Evolutionary conservation across 2,797 vertebrate species (phyloP), one percentile per base, ranked within the genome.

Genomic region (Molothrus aeneus): DNA sequence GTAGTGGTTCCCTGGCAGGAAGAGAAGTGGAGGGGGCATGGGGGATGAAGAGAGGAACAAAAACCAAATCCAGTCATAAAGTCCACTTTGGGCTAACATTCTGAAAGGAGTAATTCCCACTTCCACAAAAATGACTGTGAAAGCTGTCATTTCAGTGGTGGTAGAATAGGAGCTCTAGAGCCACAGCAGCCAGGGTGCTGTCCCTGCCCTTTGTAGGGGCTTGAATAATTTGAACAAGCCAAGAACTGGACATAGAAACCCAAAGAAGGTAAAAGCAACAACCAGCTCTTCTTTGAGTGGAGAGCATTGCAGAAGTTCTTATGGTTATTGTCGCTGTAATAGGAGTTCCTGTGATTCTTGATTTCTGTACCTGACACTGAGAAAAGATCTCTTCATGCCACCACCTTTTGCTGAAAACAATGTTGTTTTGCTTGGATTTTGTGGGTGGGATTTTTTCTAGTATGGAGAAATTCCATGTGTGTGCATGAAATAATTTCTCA

Each of bases 171-270:
- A 91, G 11, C 63, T 80, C 11, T 71, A 47, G 57, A 75, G 24
- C 36, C 74, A 26, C 5, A 53, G 45, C 36, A 85, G 38, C 0
- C 7, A 79, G 12, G 0, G 0, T 77, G 19, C 38, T 74, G 51
- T 87, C 34, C 26, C 29, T 60, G 45, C 34, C 56, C 40, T 79
- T 63, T 84, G 43, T 15, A 53, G 40, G 48, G 16, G 14, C n/a
- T 82, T 59, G 31, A 26, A 20, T 60, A 31, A 9, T 71, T 82
- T 77, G 21, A 70, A 11, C 32, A 80, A 59, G 48, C 8, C 34
- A 59, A 36, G 13, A 2, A 0, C 8, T 63, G 36, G 25, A 11
- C n/a, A 13, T 48, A 24, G 29, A 74, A 40, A 50, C 45, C 12
- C 28, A 57, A 50, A 74, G 60, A 86, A 71, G 16, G 32, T 45